Evolutionary conservation across 2,113 vertebrate species (phyloP), one percentile per base, ranked within the genome.

Genomic region (Suricata suricatta): DNA sequence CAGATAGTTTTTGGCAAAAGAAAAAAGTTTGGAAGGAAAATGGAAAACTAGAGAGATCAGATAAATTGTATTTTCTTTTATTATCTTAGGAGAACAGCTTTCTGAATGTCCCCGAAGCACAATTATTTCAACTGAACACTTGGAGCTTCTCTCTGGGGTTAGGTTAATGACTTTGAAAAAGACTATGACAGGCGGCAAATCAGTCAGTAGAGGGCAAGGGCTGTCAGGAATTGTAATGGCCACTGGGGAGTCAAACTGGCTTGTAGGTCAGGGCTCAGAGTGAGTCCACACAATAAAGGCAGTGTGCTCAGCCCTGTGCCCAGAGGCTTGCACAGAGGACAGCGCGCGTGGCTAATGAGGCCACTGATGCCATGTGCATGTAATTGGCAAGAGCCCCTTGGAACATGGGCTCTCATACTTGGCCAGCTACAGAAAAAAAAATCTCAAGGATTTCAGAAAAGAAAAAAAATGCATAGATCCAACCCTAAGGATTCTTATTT

Each of bases 301-400:
- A 7, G 7, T 0, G 4, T 4, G 21, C 15, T 1, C 6, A 44
- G 47, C 9, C n/a, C 35, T 27, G 8, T 19, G 12, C 2, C 15
- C 23, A 12, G 7, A 85, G 71, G 16, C 1, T 5, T 77, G 35
- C 8, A 3, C 29, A 13, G 50, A 14, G 80, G 68, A 72, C 4
- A 8, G 15, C 2, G 13, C 9, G 4, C 9, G 0, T 11, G 31
- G 2, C 31, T 6, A 0, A 5, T 7, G 25, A n/a, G n/a, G 33
- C 41, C 31, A 64, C 1, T 0, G 31, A 25, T 2, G 23, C 33
- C 2, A 0, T 0, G 3, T 14, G 21, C 19, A 21, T 1, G 0
- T 9, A 5, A 68, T 33, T 16, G 21, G 3, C 8, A 71, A 41
- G 38, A 47, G 12, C 6, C 41, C 41, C 29, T 41, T 21, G 19